Evolutionary conservation across 2,888 invertebrate species (phyloP).

Genomic region (Steromphala cineraria): DNA sequence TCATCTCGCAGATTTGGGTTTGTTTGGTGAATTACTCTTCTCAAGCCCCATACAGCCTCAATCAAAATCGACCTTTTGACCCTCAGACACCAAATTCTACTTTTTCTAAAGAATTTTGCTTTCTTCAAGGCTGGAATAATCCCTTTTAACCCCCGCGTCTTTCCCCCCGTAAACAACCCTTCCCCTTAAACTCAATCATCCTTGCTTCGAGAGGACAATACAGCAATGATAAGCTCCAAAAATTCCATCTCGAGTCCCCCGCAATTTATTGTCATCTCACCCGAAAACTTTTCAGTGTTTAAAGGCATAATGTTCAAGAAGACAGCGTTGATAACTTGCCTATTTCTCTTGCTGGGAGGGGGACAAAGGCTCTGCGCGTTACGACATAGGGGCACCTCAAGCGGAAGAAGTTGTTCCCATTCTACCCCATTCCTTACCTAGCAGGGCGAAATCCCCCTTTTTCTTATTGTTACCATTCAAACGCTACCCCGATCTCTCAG

Average conservation of each 20-base stretch:
- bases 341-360: neutral
- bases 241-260: neutral
- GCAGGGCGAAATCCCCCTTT: neutral
- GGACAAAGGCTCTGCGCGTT: neutral
- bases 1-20: neutral
- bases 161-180: neutral
- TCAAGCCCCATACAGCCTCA: neutral
- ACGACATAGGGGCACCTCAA: slow-evolving; percentile 1
- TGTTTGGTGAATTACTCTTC: slow-evolving; percentile 15
- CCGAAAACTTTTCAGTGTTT: neutral
- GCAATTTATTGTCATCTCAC: neutral
- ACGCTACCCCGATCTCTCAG: neutral
- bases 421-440: slow-evolving; percentile 1
- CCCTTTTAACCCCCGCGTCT: neutral
- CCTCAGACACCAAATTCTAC: neutral
- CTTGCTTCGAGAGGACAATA: neutral
- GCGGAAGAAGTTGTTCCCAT: neutral
- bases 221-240: neutral
- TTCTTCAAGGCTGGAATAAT: slow-evolving; percentile 8
- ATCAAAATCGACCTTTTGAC: slow-evolving; percentile 11
- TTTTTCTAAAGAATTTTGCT: slow-evolving; percentile 17
- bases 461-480: neutral
- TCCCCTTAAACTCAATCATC: neutral
- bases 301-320: slow-evolving; percentile 6
- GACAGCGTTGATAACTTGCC: slow-evolving; percentile 10